Base-by-base conservation (phyloP, 2,888 invertebrate species). In the Julus scandinavius region DNA sequence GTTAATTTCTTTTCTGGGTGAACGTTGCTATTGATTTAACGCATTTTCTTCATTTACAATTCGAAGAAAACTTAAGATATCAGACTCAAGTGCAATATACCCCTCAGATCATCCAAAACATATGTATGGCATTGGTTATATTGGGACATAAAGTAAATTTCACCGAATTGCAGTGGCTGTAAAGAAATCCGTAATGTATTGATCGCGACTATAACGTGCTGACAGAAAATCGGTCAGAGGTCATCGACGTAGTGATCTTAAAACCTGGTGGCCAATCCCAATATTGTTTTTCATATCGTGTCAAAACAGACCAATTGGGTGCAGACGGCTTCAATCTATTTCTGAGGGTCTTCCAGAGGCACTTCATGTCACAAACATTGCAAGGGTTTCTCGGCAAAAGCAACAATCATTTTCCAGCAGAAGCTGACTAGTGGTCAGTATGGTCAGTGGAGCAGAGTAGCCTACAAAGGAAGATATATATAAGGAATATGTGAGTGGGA, bases 361-460 rank as follows among this genome's bases (percentile, higher is more conserved):
- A 72, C 72, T 72, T 72, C 72, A 72, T 72, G 72, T 72, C 72
- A 72, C 20, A 72, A 72, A 72, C 72, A 72, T 72, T 9, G 72
- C 11, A n/a, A 29, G 20, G 72, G 29, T n/a, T 72, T 72, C 29
- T 72, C 29, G 72, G 72, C 72, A 72, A 72, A 72, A 72, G 72
- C 72, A 72, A 72, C 72, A 72, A 20, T 72, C 72, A 63, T 63
- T 63, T 63, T n/a, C 3, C 63, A 17, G n/a, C 63, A 17, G 1
- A n/a, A n/a, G 11, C 9, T 72, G 29, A 9, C 29, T 2, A 72
- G n/a, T 72, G 72, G 72, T 72, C 72, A 72, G 72, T 72, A 20
- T 9, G 72, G 29, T 29, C 72, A 29, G 29, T n/a, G 29, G 20
- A 29, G 6, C 29, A 9, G 20, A 72, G 72, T 72, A 72, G 29